Evolutionary conservation across 2,888 invertebrate genomes (phyloP), one percentile per base, ranked within the genome.

Genomic region (Torymus aiolomorphi): DNA sequence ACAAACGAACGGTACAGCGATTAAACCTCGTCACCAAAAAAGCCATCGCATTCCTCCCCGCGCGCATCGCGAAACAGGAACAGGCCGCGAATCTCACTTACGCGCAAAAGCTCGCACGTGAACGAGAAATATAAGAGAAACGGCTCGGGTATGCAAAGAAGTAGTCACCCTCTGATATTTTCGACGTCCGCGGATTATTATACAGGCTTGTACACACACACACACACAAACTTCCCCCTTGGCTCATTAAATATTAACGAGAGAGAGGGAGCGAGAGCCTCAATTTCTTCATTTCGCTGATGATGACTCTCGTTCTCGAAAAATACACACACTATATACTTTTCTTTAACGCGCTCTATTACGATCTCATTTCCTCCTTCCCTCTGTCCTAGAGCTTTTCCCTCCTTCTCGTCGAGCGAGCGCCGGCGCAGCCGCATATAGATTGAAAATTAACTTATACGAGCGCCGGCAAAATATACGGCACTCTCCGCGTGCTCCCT

Each of bases 371-470:
- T 80, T 76, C 42, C 62, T 2, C 24, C 2, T n/a, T 42, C 13
- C 24, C 54, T 24, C 57, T 20, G 18, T 77, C 52, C 70, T 76
- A 59, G 56, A 42, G 42, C 42, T 24, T 70, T 70, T 70, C 62
- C 66, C 18, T 56, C 52, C 52, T 73, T 18, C 52, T 54, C 12
- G 14, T 42, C 42, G 42, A 42, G 42, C 8, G 42, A 42, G 42
- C 42, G 42, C 42, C 20, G 5, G 80, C 80, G 85, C 87, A 86
- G 86, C 88, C 88, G 90, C 90, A 90, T 90, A 90, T 90, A 90
- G 90, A 90, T 90, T 90, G 90, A 90, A 90, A 90, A 90, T 90
- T 90, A 90, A 90, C 90, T 90, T 90, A 90, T 90, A 90, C 88
- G 90, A 90, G 89, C 88, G 87, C 88, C 89, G 87, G 87, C 89